Percentiles rank a stretch among this genome's conserved stretches.
Evolutionary conservation across 1,140 invertebrate species (phyloP).

Genomic region (Phymastichus coffea): DNA sequence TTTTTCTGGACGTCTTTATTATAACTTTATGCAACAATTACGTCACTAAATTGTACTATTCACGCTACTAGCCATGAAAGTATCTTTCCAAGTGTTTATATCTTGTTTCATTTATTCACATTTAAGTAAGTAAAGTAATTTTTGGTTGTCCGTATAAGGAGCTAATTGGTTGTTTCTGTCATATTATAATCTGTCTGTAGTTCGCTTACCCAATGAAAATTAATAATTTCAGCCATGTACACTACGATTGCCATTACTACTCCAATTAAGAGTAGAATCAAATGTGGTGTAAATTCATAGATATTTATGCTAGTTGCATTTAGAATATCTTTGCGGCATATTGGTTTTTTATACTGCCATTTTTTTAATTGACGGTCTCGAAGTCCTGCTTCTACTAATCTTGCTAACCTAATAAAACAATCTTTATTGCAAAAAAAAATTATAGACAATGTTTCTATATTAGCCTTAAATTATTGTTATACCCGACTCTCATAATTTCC

Average conservation of each 20-base stretch:
- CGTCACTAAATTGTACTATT: too few species aligned
- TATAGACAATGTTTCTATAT: background rate
- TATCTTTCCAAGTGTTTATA: too few species aligned
- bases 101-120: too few species aligned
- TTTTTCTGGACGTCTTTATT: too few species aligned
- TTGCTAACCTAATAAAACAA: background rate
- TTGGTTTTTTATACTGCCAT: conserved; percentile 36
- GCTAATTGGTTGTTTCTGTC: too few species aligned
- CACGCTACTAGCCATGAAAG: too few species aligned
- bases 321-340: conserved; percentile 29
- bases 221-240: background rate
- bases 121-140: too few species aligned
- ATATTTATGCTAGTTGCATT: conserved; percentile 23
- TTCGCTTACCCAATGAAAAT: too few species aligned
- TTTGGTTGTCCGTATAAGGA: too few species aligned
- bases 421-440: background rate
- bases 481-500: conserved; percentile 31
- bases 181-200: too few species aligned
- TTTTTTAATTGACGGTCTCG: conserved; percentile 28
- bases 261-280: background rate
- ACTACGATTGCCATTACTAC: background rate
- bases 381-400: background rate
- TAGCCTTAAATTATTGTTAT: conserved; percentile 22
- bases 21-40: too few species aligned
- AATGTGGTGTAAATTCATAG: conserved; percentile 3